phyloP scores from a whole-genome alignment of 2,113 vertebrate species.

The Albula goreensis region DNA sequence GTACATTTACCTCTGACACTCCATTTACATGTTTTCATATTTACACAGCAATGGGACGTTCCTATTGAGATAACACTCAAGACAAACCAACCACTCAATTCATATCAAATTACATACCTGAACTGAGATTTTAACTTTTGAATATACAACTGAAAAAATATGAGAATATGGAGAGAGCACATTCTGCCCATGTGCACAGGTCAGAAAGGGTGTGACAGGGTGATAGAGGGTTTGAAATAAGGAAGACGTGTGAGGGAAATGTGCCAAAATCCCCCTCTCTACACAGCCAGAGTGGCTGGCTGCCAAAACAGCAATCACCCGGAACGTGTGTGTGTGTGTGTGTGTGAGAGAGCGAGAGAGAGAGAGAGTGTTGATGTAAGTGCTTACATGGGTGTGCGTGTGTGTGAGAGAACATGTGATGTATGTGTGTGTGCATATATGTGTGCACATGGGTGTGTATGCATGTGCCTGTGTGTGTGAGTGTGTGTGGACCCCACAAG shows the following conservation, averaged over 20 bases:
- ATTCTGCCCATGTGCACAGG: background rate
- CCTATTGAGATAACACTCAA: no score
- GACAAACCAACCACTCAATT: no score
- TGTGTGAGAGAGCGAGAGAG: background rate
- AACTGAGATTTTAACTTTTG: no score
- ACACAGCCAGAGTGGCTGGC: background rate
- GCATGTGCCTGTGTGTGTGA: background rate
- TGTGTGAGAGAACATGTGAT: background rate
- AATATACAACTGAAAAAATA: no score
- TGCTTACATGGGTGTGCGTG: no score
- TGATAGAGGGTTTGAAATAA: background rate
- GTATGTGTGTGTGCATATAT: background rate
- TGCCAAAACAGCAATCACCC: conserved; percentile 29
- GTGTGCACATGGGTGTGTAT: background rate
- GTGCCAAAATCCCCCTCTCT: background rate
- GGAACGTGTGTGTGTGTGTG: background rate
- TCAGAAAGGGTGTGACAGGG: background rate
- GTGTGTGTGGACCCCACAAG: no score
- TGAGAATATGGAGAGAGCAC: background rate
- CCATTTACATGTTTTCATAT: no score
- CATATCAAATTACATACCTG: no score
- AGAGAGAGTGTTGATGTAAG: no score
- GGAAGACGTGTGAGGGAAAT: background rate
- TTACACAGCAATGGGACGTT: no score
- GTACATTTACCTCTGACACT: no score